Evolutionary conservation across 2,888 invertebrate genomes (phyloP).

Genomic region (Caenorhabditis parvicauda): DNA sequence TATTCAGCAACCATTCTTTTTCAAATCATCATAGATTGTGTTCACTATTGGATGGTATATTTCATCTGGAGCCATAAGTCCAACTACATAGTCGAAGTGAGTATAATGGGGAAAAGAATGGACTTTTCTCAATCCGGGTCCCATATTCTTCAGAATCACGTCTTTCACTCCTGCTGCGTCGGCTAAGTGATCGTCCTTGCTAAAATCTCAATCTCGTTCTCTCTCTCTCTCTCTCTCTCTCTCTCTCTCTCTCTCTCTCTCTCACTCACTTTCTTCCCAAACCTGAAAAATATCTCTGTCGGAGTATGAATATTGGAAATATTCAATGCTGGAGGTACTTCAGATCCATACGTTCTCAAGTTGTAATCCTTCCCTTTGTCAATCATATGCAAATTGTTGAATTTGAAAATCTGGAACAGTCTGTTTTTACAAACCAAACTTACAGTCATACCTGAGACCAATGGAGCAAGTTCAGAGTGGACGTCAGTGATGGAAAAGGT

Average conservation of each 20-base stretch:
- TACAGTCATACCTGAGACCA: too few relatives aligned
- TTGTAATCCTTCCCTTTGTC: conserved; percentile 17
- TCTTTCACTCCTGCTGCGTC: conserved; percentile 13
- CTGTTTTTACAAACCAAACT: too few relatives aligned
- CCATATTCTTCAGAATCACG: conserved; percentile 16
- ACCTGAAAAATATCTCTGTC: conserved; percentile 23
- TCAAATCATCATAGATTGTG: too few relatives aligned
- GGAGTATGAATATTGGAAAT: conserved; percentile 21
- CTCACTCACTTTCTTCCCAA: neutral
- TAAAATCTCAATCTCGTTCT: conserved; percentile 11
- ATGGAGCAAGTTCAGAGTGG: conserved; percentile 22
- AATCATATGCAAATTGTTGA: conserved; percentile 17
- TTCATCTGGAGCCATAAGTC: conserved; percentile 25
- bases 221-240: too few relatives aligned
- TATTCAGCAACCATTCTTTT: too few relatives aligned
- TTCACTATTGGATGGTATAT: too few relatives aligned
- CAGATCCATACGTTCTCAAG: conserved; percentile 14
- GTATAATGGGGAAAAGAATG: conserved; percentile 23
- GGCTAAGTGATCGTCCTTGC: conserved; percentile 16
- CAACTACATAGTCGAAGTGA: conserved; percentile 24
- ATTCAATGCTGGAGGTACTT: conserved; percentile 15
- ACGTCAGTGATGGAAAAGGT: conserved; percentile 24
- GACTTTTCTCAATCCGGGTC: conserved; percentile 16
- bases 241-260: too few relatives aligned
- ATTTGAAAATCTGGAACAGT: conserved; percentile 27